A percentile compares a stretch with the other conserved stretches of the same genome.
These are phyloP conservation scores for Netelia melanura DNA, from an alignment of 2,888 invertebrate genomes.

Conservation along the genomic window DNA sequence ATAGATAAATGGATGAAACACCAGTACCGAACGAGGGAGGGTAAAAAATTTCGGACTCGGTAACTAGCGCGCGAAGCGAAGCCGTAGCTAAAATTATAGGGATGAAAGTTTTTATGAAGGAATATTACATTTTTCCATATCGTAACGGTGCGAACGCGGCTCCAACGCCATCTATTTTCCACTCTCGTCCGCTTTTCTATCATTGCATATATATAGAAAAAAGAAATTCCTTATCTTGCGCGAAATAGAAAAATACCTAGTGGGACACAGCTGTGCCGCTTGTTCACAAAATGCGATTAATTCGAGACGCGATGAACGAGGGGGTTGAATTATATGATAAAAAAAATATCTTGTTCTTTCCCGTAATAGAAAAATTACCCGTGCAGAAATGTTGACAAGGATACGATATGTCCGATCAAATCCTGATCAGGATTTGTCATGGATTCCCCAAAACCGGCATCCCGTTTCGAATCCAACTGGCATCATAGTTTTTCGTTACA, in stretches of 20 bases:
- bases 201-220: background rate
- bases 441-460: too few relatives aligned
- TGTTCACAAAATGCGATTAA: background rate
- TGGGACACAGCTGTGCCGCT: background rate
- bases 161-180: background rate
- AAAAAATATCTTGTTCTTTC: too few relatives aligned
- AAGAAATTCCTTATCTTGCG: too few relatives aligned
- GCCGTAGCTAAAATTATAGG: constrained; percentile 16
- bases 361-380: too few relatives aligned
- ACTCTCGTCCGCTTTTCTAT: background rate
- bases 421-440: too few relatives aligned
- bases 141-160: background rate
- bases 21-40: background rate
- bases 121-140: constrained; percentile 5
- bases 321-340: too few relatives aligned
- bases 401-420: too few relatives aligned
- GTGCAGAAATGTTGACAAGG: too few relatives aligned
- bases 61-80: background rate
- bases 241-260: background rate
- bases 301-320: background rate
- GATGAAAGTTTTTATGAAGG: background rate
- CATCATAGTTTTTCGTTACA: too few relatives aligned
- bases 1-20: background rate
- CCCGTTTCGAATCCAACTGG: too few relatives aligned
- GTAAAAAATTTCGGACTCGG: background rate